Base-by-base conservation (phyloP, 2,888 invertebrate species). In the Cheilosia grossa region DNA sequence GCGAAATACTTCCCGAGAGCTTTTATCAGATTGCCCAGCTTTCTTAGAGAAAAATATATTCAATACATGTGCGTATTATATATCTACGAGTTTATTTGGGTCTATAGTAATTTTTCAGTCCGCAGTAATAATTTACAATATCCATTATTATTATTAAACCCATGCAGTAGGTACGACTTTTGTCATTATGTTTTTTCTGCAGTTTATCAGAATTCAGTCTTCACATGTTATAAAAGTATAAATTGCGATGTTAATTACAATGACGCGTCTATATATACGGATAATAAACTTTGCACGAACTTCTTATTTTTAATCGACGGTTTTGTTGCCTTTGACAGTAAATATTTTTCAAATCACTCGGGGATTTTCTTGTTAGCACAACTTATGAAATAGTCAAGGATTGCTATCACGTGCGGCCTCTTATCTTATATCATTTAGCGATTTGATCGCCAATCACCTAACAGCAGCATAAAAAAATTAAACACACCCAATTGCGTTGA, bases 171-270 rank as follows among this genome's bases (percentile, higher is more conserved):
- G 1, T 15, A 15, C 15, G 13, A 42, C 15, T n/a, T 42, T 13
- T n/a, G 15, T 2, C 5, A 42, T 15, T 19, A 9, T 2, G 9
- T 9, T 13, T 2, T 4, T 4, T 19, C 19, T 13, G 15, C 2
- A 7, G 44, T 6, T 27, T 42, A 44, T 44, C 42, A 9, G 4
- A 47, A 40, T 9, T 44, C 4, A 42, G 37, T 17, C 19, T 10
- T 17, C 49, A 4, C 49, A 19, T 13, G 13, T 51, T 24, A 24
- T 21, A 51, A 51, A 51, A 51, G 17, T 15, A 21, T 21, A 42
- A 59, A 79, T 75, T 69, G 75, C 37, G 56, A 75, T 75, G 75
- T 51, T 81, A 69, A 69, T 63, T 42, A 49, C 24, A 75, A 33
- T 2, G 21, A n/a, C 4, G 33, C 37, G 49, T 19, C 24, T 19